A percentile compares a stretch with the other conserved stretches of the same genome.
phyloP scores from a whole-genome alignment of 2,888 invertebrate species.

The Pardosa pseudoannulata region DNA sequence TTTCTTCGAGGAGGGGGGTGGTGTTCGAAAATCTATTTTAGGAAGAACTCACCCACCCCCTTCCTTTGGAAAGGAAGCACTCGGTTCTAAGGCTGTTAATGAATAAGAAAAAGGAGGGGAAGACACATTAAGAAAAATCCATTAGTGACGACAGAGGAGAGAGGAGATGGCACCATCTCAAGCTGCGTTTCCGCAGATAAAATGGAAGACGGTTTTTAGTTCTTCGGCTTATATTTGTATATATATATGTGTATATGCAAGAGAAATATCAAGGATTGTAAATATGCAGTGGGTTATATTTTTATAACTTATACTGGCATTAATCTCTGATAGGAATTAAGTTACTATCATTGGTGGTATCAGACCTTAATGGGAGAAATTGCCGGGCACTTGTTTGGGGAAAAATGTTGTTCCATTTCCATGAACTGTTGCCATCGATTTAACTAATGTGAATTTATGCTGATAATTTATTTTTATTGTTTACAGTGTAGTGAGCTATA shows the following conservation, averaged over 20 bases:
- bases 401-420: no score
- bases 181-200: conserved; percentile 9
- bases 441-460: no score
- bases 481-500: no score
- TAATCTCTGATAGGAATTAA: no score
- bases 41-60: conserved; percentile 24
- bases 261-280: neutral
- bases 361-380: no score
- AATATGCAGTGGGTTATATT: neutral
- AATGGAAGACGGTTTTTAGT: neutral
- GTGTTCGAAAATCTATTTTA: conserved; percentile 68
- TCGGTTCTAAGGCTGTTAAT: conserved; percentile 59
- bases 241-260: neutral
- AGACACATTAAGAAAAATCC: conserved; percentile 67
- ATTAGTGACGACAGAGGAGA: conserved; percentile 57
- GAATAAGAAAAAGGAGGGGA: conserved; percentile 63
- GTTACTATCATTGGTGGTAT: no score
- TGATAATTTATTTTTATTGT: no score
- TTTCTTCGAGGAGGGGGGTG: conserved; percentile 30
- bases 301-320: no score
- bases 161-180: conserved; percentile 23
- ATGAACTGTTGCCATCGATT: no score
- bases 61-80: conserved; percentile 45
- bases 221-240: neutral
- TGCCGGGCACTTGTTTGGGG: no score